phyloP scores from a whole-genome alignment of 2,797 vertebrate genomes.

The Gallinago solitaria region DNA sequence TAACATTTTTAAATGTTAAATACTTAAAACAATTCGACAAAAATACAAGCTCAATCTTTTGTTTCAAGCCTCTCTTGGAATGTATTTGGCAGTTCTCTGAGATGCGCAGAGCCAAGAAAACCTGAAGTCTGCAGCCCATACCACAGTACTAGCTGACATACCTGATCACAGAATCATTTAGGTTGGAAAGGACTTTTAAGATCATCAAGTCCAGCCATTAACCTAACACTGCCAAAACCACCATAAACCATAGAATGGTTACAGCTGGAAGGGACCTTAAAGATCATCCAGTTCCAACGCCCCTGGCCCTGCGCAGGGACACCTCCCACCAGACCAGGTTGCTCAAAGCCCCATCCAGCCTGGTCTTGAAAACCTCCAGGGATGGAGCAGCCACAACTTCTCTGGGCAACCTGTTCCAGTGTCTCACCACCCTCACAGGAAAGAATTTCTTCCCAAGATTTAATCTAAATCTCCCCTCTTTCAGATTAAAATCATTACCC shows the following conservation, averaged over 20 bases:
- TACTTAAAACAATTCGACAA: not conserved
- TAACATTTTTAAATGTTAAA: not conserved
- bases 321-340: too few species aligned
- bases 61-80: not conserved
- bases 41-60: not conserved
- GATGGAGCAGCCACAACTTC: too few species aligned
- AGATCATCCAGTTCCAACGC: too few species aligned
- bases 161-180: not conserved
- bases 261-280: too few species aligned
- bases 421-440: too few species aligned
- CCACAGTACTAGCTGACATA: not conserved
- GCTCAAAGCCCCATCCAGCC: too few species aligned
- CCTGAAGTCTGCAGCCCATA: not conserved
- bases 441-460: too few species aligned
- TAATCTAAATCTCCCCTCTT: too few species aligned
- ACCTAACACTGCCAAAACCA: not conserved
- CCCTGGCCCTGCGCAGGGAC: too few species aligned
- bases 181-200: not conserved
- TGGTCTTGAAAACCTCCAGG: too few species aligned
- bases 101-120: not conserved
- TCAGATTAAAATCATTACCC: too few species aligned
- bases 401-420: too few species aligned
- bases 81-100: not conserved
- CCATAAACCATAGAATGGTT: not conserved
- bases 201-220: not conserved